These are phyloP conservation scores for Etheostoma perlongum DNA, from an alignment of 2,797 vertebrate species.

Conservation along the genomic window DNA sequence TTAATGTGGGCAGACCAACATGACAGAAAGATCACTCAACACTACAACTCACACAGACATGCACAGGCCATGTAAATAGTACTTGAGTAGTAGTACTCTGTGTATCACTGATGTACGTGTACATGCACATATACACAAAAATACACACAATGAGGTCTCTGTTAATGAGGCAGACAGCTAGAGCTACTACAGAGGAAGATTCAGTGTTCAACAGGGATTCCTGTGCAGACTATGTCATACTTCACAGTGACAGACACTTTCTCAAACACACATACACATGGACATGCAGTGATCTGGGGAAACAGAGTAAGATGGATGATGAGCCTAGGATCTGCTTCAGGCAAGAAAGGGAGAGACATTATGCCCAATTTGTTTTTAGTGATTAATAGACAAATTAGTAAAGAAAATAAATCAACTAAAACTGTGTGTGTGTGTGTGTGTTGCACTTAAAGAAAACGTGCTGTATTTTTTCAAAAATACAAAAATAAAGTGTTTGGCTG, in stretches of 20 bases:
- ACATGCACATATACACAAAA: neutral
- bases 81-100: slow-evolving; percentile 1
- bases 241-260: slow-evolving; percentile 54
- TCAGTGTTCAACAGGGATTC: slow-evolving; percentile 70
- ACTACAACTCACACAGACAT: neutral
- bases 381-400: slow-evolving; percentile 38
- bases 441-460: neutral
- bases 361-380: slow-evolving; percentile 20
- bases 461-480: neutral
- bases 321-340: slow-evolving; percentile 35
- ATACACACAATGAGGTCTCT: slow-evolving; percentile 68
- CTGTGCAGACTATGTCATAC: slow-evolving; percentile 71
- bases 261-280: slow-evolving; percentile 32
- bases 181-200: slow-evolving; percentile 56
- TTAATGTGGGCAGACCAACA: slow-evolving; percentile 2
- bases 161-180: slow-evolving; percentile 50
- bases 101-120: slow-evolving; percentile 21
- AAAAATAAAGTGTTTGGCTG: neutral
- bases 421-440: neutral
- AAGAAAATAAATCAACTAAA: slow-evolving; percentile 17
- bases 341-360: neutral
- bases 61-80: neutral
- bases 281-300: slow-evolving; percentile 24
- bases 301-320: slow-evolving; percentile 40
- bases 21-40: neutral